phyloP scores from a whole-genome alignment of 1,140 invertebrate genomes.

The Drosophila lacteicornis region DNA sequence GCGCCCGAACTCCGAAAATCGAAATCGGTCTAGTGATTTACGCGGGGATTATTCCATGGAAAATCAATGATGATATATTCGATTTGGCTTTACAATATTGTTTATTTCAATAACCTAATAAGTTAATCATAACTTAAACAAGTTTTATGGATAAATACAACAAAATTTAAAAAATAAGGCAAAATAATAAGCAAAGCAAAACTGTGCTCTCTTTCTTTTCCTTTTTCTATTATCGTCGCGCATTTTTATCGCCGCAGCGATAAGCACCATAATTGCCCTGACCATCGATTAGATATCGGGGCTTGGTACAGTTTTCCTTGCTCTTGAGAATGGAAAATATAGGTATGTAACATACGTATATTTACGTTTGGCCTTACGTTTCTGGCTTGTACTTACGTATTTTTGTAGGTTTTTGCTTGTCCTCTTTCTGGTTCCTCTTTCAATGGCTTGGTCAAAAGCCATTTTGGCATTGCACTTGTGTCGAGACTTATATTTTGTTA shows the following conservation, averaged over 20 bases:
- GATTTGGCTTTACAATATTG: too few relatives aligned
- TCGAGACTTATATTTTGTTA: slow-evolving; percentile 15
- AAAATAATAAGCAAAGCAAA: neutral
- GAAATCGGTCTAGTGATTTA: too few relatives aligned
- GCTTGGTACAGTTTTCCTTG: slow-evolving; percentile 27
- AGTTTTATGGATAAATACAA: neutral
- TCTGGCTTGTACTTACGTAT: too few relatives aligned
- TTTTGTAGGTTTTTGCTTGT: slow-evolving; percentile 23
- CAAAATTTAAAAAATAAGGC: neutral
- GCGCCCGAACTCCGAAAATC: too few relatives aligned
- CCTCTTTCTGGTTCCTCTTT: slow-evolving; percentile 15
- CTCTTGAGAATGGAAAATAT: neutral
- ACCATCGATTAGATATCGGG: slow-evolving; percentile 45
- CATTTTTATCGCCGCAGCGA: slow-evolving; percentile 31
- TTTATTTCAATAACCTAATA: too few relatives aligned
- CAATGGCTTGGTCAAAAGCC: slow-evolving; percentile 32
- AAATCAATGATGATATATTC: too few relatives aligned
- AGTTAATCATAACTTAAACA: too few relatives aligned
- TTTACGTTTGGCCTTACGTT: slow-evolving; percentile 5
- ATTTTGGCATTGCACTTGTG: slow-evolving; percentile 42
- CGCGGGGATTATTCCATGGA: too few relatives aligned
- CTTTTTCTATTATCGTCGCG: slow-evolving; percentile 8
- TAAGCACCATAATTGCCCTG: slow-evolving; percentile 37
- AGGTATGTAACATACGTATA: slow-evolving; percentile 1
- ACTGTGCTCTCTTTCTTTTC: neutral